Conservation (phyloP, 2,797 vertebrate species). For the Phaenicophaeus curvirostris region DNA sequence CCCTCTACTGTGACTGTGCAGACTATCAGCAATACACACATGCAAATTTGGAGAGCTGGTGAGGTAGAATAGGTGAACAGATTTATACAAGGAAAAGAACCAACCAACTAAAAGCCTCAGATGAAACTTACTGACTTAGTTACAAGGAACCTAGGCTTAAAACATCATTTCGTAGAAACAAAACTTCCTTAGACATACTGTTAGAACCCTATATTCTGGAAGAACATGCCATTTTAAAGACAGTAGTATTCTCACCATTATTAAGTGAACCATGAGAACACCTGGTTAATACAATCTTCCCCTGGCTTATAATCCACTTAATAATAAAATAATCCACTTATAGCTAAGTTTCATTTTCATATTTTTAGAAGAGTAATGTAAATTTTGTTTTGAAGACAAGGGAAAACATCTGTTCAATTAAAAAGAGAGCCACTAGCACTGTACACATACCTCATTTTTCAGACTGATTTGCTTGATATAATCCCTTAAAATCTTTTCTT, state of each 20-base stretch:
- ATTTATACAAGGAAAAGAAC: background rate
- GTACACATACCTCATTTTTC: background rate
- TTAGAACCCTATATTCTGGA: background rate
- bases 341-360: background rate
- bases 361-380: background rate
- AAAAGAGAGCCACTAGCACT: background rate
- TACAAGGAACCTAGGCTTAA: background rate
- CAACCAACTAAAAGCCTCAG: background rate
- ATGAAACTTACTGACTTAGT: background rate
- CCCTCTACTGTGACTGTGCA: background rate
- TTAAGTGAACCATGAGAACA: background rate
- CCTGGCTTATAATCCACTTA: background rate
- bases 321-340: background rate
- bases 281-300: background rate
- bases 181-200: background rate
- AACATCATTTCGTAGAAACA: background rate
- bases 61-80: background rate
- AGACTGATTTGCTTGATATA: background rate
- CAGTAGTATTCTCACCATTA: background rate
- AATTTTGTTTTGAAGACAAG: background rate
- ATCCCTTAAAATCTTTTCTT: background rate
- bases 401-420: background rate
- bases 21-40: background rate
- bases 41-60: background rate
- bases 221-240: background rate